A percentile compares a stretch with the other conserved stretches of the same genome.
Conservation (phyloP, 23 tunicate species). For the Trididemnum miniatum region DNA sequence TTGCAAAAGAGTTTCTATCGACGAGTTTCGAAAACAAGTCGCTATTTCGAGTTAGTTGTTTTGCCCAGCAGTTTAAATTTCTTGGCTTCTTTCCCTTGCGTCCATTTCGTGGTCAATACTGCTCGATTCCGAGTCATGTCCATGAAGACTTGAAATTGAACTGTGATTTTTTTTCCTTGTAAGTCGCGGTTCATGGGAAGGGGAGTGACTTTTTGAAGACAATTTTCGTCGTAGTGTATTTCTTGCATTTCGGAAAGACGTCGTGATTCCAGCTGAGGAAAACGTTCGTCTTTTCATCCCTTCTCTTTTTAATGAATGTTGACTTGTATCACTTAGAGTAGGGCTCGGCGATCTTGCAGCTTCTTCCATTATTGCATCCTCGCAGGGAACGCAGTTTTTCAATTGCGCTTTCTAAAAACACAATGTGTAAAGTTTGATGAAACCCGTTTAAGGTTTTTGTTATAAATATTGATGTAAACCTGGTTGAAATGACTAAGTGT, state of each 20-base stretch:
- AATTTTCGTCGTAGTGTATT: slow-evolving; percentile 15
- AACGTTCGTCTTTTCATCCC: neutral
- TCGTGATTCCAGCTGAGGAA: neutral
- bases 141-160: neutral
- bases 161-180: neutral
- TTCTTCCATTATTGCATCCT: neutral
- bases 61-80: neutral
- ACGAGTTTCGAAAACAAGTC: too few relatives aligned
- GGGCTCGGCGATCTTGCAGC: slow-evolving; percentile 5
- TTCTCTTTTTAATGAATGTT: neutral
- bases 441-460: too few relatives aligned
- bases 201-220: neutral
- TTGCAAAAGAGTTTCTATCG: too few relatives aligned
- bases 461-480: too few relatives aligned
- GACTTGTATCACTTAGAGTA: neutral
- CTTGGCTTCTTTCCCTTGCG: neutral
- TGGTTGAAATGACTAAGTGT: too few relatives aligned
- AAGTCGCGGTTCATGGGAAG: neutral
- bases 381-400: neutral
- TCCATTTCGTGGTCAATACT: slow-evolving; percentile 2
- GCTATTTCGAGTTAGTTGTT: too few relatives aligned
- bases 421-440: neutral
- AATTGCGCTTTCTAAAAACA: slow-evolving; percentile 13
- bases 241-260: slow-evolving; percentile 19
- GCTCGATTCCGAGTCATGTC: neutral